Percentiles rank a stretch among this genome's conserved stretches.
These are phyloP conservation scores for Drosophila triauraria DNA, from an alignment of 1,140 invertebrate genomes.

Conservation along the genomic window DNA sequence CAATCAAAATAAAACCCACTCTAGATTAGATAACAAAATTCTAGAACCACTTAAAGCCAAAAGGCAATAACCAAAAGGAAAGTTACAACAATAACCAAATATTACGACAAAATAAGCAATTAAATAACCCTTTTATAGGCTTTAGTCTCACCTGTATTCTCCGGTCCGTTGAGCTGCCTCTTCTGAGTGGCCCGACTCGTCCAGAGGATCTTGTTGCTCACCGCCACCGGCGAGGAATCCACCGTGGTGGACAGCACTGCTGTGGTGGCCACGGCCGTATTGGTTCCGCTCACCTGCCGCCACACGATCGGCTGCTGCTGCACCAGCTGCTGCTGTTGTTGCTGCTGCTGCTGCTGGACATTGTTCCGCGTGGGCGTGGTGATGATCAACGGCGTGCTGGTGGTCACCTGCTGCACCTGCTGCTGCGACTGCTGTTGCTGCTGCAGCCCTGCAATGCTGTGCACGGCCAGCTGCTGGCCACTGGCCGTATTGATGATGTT, in stretches of 20 bases:
- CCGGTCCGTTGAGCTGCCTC: conserved; percentile 76
- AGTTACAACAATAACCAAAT: background rate
- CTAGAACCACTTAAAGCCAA: background rate
- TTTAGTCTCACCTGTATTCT: conserved; percentile 71
- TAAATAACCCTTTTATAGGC: background rate
- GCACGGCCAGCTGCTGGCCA: conserved; percentile 79
- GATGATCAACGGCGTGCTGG: conserved; percentile 66
- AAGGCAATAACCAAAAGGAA: too few relatives aligned
- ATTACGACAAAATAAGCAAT: too few relatives aligned
- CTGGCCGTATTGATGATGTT: conserved; percentile 80
- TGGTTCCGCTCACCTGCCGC: conserved; percentile 77
- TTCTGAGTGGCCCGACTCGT: conserved; percentile 73
- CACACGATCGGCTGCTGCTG: conserved; percentile 74
- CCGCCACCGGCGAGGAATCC: conserved; percentile 62
- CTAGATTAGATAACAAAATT: background rate
- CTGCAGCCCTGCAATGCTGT: conserved; percentile 73
- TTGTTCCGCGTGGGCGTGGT: conserved; percentile 71
- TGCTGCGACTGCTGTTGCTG: conserved; percentile 57
- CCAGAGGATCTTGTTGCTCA: conserved; percentile 78
- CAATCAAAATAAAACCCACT: conserved; percentile 1
- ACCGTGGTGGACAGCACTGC: conserved; percentile 64
- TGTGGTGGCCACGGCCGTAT: conserved; percentile 71
- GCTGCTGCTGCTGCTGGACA: conserved; percentile 66
- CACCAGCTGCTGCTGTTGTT: conserved; percentile 62
- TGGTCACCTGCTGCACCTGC: conserved; percentile 49